Conservation (phyloP, 2,113 vertebrate genomes). For the Microtus montanus region DNA sequence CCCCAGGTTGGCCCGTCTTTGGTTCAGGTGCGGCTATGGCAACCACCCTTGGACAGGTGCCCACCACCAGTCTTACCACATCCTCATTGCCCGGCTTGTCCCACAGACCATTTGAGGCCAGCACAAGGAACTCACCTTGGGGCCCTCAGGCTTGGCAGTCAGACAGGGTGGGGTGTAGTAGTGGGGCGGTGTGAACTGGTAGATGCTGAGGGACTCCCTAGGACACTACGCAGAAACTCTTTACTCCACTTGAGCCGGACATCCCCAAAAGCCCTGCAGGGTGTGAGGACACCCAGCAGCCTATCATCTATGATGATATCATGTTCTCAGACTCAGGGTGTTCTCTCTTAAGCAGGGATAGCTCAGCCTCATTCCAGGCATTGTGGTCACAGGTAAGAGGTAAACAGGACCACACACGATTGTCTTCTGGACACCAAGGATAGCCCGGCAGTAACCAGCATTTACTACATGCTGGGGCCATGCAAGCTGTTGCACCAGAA, state of each 20-base stretch:
- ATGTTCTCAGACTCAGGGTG: conserved; percentile 91
- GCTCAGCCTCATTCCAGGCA: conserved; percentile 88
- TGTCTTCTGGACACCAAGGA: conserved; percentile 91
- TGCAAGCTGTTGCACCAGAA: conserved; percentile 93
- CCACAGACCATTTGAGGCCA: conserved; percentile 96
- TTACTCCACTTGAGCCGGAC: conserved; percentile 96
- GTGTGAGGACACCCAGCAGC: conserved; percentile 95
- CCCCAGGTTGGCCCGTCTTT: conserved; percentile 90
- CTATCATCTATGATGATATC: conserved; percentile 91
- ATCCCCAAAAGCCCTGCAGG: conserved; percentile 94
- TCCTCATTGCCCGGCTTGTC: conserved; percentile 91
- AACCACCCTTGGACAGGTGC: conserved; percentile 86
- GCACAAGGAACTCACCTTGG: conserved; percentile 94
- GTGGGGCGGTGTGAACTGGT: conserved; percentile 91
- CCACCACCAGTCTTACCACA: conserved; percentile 92
- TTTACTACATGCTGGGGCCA: conserved; percentile 94
- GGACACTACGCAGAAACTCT: conserved; percentile 91
- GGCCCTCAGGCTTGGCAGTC: conserved; percentile 92
- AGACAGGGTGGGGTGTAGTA: conserved; percentile 95
- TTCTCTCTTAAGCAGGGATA: conserved; percentile 88
- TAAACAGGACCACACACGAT: conserved; percentile 91
- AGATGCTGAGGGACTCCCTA: conserved; percentile 91
- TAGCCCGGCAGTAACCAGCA: conserved; percentile 91
- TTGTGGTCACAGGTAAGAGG: conserved; percentile 95
- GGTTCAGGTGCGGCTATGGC: conserved; percentile 87